Conservation (phyloP, 2,113 vertebrate species). For the Carlito syrichta region DNA sequence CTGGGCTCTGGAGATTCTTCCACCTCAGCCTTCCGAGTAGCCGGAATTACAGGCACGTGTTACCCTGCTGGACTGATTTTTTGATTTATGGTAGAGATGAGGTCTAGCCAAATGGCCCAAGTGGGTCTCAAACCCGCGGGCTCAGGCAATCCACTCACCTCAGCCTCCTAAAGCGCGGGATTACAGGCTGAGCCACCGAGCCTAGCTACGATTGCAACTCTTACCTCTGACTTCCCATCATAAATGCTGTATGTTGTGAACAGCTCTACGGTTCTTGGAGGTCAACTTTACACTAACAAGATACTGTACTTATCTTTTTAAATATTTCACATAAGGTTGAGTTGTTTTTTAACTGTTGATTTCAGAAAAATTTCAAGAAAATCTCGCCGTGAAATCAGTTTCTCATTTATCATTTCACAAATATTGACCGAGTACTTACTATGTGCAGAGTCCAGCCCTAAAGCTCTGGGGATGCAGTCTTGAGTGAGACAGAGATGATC, state of each 20-base stretch:
- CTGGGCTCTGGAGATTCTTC: too few species aligned
- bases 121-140: too few species aligned
- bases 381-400: neutral
- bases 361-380: neutral
- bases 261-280: neutral
- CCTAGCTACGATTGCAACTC: neutral
- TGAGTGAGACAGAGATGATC: accelerated
- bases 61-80: too few species aligned
- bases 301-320: neutral
- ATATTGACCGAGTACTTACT: neutral
- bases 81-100: too few species aligned
- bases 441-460: neutral
- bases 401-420: neutral
- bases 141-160: too few species aligned
- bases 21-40: too few species aligned
- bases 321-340: neutral
- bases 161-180: too few species aligned
- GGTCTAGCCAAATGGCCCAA: too few species aligned
- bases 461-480: neutral
- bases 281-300: neutral
- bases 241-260: neutral
- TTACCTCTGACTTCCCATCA: neutral
- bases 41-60: too few species aligned
- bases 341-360: neutral
- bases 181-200: too few species aligned